Evolutionary conservation across 2,113 vertebrate genomes (phyloP), one percentile per base, ranked within the genome.

Genomic region (Microcebus tavaratra): DNA sequence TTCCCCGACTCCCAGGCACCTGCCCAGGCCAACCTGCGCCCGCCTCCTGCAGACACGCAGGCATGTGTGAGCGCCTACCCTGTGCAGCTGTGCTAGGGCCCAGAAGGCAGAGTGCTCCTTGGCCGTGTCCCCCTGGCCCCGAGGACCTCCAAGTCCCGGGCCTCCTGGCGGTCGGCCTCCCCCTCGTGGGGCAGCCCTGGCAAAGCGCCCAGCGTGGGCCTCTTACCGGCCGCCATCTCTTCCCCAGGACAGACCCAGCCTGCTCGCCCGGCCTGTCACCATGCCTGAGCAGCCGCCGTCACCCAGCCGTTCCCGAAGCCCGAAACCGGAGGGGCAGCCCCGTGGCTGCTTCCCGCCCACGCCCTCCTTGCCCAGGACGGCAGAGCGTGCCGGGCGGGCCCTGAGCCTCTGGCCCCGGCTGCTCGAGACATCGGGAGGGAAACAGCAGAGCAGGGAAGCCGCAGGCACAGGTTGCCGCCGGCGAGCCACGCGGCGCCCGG

Each of bases 331-430:
- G 1, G 34, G 76, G 34, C 21, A 14, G 65, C 73, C 0, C 57
- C 0, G 0, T 0, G 27, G 10, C 53, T 23, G 2, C n/a, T 3
- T 53, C 70, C 76, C 18, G 1, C n/a, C 8, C 0, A 14, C 59
- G 13, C 27, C 18, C 0, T 23, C 36, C 59, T 55, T 11, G 18
- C 8, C 4, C 23, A 39, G 67, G 14, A 11, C 0, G 1, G 53
- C 80, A 8, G 61, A 34, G 15, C 13, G 13, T 27, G 72, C 23
- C 23, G 50, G 39, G 20, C 34, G 59, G 45, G 42, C 20, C 2
- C 1, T 2, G 45, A 39, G 13, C 2, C 7, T 10, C 45, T 42
- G 42, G 13, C 45, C 68, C 68, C 8, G 2, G 61, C 10, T 5
- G 42, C 23, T 5, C 29, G 45, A 55, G 79, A 59, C 59, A 86